phyloP scores from a whole-genome alignment of 2,888 invertebrate species.

The Sphaerophoria rueppellii region DNA sequence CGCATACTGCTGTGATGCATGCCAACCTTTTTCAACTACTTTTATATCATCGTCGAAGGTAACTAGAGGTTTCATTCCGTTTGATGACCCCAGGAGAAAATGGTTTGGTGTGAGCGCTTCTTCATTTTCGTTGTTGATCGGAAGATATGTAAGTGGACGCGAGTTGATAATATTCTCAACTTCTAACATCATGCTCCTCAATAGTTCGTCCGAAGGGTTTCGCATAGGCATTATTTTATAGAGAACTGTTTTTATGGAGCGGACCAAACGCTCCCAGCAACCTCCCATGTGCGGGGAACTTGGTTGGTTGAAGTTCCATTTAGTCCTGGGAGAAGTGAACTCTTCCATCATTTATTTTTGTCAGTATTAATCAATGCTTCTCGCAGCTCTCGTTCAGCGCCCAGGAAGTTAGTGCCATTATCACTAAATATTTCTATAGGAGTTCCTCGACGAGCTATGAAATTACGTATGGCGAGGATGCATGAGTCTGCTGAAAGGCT shows the following conservation, averaged over 20 bases:
- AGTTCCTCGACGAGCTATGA: too few relatives aligned
- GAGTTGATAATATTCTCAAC: neutral
- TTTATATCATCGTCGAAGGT: constrained; percentile 42
- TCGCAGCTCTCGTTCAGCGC: constrained; percentile 56
- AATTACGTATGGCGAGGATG: too few relatives aligned
- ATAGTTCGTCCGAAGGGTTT: neutral
- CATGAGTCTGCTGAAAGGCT: too few relatives aligned
- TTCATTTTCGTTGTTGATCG: neutral
- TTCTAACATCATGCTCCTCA: neutral
- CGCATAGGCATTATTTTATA: constrained; percentile 12
- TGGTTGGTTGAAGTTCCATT: constrained; percentile 74
- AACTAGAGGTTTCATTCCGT: constrained; percentile 12
- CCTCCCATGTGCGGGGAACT: constrained; percentile 64
- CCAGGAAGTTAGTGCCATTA: too few relatives aligned
- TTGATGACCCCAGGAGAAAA: too few relatives aligned
- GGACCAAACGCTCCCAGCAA: constrained; percentile 66
- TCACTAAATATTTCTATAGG: too few relatives aligned
- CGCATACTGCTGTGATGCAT: too few relatives aligned
- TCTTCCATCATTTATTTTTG: constrained; percentile 3
- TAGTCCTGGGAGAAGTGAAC: constrained; percentile 32
- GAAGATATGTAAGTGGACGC: too few relatives aligned
- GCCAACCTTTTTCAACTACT: constrained; percentile 54
- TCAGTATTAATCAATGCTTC: constrained; percentile 38
- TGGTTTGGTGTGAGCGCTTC: too few relatives aligned
- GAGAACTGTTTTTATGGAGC: constrained; percentile 57